phyloP scores from a whole-genome alignment of 2,113 vertebrate species.

The Spea bombifrons region DNA sequence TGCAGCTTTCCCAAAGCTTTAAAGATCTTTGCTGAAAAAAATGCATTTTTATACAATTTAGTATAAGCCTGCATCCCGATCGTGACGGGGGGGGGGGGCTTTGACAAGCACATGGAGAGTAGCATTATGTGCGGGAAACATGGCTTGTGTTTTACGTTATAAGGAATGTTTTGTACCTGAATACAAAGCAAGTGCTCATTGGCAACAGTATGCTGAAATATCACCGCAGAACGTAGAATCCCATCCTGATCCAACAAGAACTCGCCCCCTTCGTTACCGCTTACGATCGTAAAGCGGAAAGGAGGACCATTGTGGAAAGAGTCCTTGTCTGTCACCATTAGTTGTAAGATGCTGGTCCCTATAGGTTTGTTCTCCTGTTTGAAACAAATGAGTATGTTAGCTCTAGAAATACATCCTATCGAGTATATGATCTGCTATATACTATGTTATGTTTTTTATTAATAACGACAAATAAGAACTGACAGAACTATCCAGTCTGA shows the following conservation, averaged over 20 bases:
- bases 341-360: conserved; percentile 89
- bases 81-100: too few species aligned
- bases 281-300: conserved; percentile 84
- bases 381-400: not conserved
- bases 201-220: conserved; percentile 79
- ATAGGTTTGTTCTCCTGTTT: conserved; percentile 91
- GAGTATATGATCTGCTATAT: too few species aligned
- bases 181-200: conserved; percentile 81
- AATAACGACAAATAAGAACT: too few species aligned
- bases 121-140: too few species aligned
- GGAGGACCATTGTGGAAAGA: conserved; percentile 93
- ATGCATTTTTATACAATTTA: too few species aligned
- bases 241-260: conserved; percentile 84
- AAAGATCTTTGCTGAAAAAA: too few species aligned
- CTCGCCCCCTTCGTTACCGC: conserved; percentile 86
- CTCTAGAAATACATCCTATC: too few species aligned
- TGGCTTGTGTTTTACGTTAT: not conserved
- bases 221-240: conserved; percentile 79
- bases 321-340: conserved; percentile 89
- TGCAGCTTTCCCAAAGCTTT: too few species aligned
- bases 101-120: too few species aligned
- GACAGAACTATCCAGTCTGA: too few species aligned
- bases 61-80: too few species aligned
- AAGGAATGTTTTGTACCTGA: conserved; percentile 70
- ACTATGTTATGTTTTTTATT: too few species aligned